A percentile compares a stretch with the other conserved stretches of the same genome.
Evolutionary conservation across 2,113 vertebrate species (phyloP).

Genomic region (Arizona elegans): DNA sequence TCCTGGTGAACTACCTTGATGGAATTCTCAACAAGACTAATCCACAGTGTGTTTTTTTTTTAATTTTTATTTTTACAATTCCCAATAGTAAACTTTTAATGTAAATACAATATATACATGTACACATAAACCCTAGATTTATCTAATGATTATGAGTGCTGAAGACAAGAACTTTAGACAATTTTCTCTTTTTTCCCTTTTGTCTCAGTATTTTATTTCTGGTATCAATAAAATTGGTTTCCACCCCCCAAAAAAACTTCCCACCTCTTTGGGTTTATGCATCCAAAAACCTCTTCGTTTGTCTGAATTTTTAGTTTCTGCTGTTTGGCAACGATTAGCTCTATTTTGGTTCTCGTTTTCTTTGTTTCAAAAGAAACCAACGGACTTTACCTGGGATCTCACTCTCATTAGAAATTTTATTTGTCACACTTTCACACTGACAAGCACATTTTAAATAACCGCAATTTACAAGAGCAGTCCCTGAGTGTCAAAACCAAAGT

Average conservation of each 20-base stretch:
- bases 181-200: background rate
- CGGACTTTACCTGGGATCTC: background rate
- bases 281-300: background rate
- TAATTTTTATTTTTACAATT: too few species aligned
- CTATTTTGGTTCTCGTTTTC: background rate
- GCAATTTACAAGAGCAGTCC: background rate
- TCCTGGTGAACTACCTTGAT: background rate
- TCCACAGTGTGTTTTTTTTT: background rate
- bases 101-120: background rate
- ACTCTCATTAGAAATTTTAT: slow-evolving; percentile 17
- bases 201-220: background rate
- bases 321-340: background rate
- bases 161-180: background rate
- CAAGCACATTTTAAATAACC: background rate
- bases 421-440: background rate
- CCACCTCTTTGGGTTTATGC: rapidly evolving
- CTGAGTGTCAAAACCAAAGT: background rate
- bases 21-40: background rate
- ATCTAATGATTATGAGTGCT: too few species aligned
- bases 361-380: background rate
- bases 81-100: background rate
- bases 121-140: background rate
- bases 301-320: background rate
- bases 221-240: background rate
- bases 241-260: background rate